Conservation (phyloP, 2,888 invertebrate genomes). For the Drosophila algonquin region DNA sequence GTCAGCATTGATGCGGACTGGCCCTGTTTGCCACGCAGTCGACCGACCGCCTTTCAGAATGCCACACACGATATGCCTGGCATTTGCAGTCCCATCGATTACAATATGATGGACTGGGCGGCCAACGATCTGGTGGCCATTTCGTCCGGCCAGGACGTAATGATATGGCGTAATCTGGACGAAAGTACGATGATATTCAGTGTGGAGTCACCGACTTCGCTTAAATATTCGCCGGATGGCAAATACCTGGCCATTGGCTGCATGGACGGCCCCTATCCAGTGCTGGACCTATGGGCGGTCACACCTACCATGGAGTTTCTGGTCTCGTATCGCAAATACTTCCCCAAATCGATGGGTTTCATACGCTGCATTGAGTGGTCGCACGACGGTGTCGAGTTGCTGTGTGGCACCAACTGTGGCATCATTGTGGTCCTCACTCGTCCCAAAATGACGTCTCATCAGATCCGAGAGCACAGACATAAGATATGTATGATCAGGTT, state of each 20-base stretch:
- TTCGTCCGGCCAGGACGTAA: conserved; percentile 80
- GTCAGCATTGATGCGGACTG: conserved; percentile 71
- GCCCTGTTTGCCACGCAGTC: conserved; percentile 79
- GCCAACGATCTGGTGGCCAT: conserved; percentile 79
- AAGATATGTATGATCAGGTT: conserved; percentile 76
- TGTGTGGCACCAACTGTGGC: conserved; percentile 80
- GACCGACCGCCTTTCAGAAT: conserved; percentile 75
- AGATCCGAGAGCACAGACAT: conserved; percentile 61
- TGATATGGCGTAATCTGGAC: conserved; percentile 79
- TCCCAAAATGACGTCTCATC: conserved; percentile 53
- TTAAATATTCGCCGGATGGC: conserved; percentile 80
- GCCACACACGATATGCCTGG: conserved; percentile 82
- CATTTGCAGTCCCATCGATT: conserved; percentile 51
- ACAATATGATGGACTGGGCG: conserved; percentile 82
- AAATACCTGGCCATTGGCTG: conserved; percentile 80
- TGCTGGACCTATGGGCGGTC: conserved; percentile 80
- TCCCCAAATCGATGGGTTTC: conserved; percentile 51
- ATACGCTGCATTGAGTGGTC: conserved; percentile 81
- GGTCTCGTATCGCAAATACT: conserved; percentile 72
- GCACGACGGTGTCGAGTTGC: conserved; percentile 61
- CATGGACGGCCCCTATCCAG: conserved; percentile 67
- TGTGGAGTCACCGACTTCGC: conserved; percentile 65
- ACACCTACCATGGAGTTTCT: conserved; percentile 62
- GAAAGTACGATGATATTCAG: conserved; percentile 78
- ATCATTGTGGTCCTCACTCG: conserved; percentile 65